Evolutionary conservation across 64 coral and sea anemone species (phyloP), one percentile per base, ranked within the genome.

Genomic region (Pachyseris speciosa): DNA sequence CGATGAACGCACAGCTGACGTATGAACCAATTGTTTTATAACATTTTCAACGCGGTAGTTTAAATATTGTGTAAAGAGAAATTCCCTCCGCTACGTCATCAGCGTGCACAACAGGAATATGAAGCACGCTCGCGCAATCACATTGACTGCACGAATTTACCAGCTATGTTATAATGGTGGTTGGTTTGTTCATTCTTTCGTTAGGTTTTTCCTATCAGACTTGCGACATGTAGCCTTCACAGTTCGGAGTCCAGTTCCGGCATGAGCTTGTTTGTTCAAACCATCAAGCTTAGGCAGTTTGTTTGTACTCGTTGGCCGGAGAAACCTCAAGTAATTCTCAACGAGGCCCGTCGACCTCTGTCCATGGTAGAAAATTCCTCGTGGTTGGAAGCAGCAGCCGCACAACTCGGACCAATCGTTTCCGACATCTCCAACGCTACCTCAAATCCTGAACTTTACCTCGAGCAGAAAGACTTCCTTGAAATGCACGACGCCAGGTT

Each of bases 161-260:
- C n/a, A n/a, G n/a, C n/a, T n/a, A n/a, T n/a, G n/a, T 45, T 45
- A 45, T 11, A 57, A 57, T 16, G 22, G 13, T 44, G 9, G 25
- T 11, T 45, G 7, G 5, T 30, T n/a, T 48, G 25, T 13, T 9
- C 59, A 4, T 44, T 38, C 16, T 26, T 34, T 36, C n/a, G 17
- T 60, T 77, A 99, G 97, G 64, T 95, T 49, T 84, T 72, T 19
- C 97, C 97, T 0, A 47, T 99, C 40, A 91, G 97, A 37, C 76
- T 99, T 74, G 93, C 97, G 26, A 93, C 79, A 11, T 99, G 97
- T 36, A 99, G 75, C 43, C 94, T 99, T 9, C 97, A 99, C 38
- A 83, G 33, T 50, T 92, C 71, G 6, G 86, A 86, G 59, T 89
- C 90, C 27, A 93, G 88, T 38, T 80, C 86, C 1, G 97, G 94